These are phyloP conservation scores for Paratrypauchen microcephalus DNA, from an alignment of 2,797 vertebrate species.

Conservation along the genomic window DNA sequence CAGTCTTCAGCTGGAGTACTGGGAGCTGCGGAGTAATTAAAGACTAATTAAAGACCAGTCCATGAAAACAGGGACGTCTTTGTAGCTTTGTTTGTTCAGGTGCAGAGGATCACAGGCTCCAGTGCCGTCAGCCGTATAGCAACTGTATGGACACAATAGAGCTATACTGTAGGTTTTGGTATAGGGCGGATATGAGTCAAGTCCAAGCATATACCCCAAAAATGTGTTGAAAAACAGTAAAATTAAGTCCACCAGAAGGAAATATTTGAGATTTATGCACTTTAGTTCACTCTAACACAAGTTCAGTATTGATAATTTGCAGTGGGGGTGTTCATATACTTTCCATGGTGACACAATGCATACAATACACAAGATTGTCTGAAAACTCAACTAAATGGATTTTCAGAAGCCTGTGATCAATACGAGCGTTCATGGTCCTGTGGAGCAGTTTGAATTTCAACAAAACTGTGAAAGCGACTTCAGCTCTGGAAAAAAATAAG, in stretches of 20 bases:
- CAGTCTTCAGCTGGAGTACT: slow-evolving; percentile 44
- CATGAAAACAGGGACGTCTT: slow-evolving; percentile 68
- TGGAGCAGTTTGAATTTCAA: too few species aligned
- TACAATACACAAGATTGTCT: too few species aligned
- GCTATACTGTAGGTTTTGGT: background rate
- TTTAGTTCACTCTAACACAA: background rate
- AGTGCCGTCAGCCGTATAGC: slow-evolving; percentile 58
- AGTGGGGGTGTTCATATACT: too few species aligned
- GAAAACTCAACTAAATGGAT: too few species aligned
- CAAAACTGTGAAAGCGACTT: too few species aligned
- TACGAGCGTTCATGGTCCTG: too few species aligned
- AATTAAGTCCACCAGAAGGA: background rate
- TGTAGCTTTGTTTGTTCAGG: slow-evolving; percentile 74
- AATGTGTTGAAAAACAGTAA: background rate
- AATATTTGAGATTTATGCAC: too few species aligned
- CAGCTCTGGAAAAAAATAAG: too few species aligned
- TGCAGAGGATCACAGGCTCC: slow-evolving; percentile 63
- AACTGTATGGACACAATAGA: slow-evolving; percentile 23
- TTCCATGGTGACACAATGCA: too few species aligned
- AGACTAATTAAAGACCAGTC: slow-evolving; percentile 68
- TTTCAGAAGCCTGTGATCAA: too few species aligned
- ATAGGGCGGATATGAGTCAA: background rate
- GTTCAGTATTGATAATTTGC: background rate
- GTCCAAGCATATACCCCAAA: background rate
- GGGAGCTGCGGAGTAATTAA: slow-evolving; percentile 61